Evolutionary conservation across 2,113 vertebrate genomes (phyloP), one percentile per base, ranked within the genome.

Genomic region (Rhegmatorhina hoffmannsi): DNA sequence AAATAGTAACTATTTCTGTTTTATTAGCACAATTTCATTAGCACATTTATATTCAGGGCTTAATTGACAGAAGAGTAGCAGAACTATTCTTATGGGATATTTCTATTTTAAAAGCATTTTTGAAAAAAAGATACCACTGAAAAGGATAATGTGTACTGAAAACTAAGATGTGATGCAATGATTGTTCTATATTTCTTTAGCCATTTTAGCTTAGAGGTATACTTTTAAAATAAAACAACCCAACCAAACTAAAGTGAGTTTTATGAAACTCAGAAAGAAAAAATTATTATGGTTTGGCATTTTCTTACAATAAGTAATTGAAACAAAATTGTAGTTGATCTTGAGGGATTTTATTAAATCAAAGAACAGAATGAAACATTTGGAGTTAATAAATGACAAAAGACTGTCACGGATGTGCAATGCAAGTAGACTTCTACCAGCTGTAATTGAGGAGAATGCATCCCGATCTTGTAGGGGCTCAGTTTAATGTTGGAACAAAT

Each of bases 1-100:
- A 91, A 93, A 97, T 93, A 95, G 16, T 60, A 89, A 34, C 59
- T 90, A 13, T 87, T 76, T 14, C 63, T 94, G 36, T 55, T 88
- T 95, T 80, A 89, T 93, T 94, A 81, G 28, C 44, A 91, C 62
- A 63, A 38, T 92, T 72, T 56, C 49, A 25, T 72, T 56, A 49
- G 40, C 24, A 56, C 49, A 89, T 77, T 62, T 79, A 58, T 58
- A 20, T 72, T 31, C 14, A 62, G 26, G 43, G 14, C 60, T 59
- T 88, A 80, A 52, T 28, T 69, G 66, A 88, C 70, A 90, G 53
- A 94, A 96, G 93, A 43, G 44, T 43, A 89, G 55, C 15, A 81
- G 24, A 80, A 60, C 4, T 5, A n/a, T 69, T 76, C 40, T 44
- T 40, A 50, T 1, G 52, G 5, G 31, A 20, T 43, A 63, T 49